Percentiles rank a stretch among this genome's conserved stretches.
phyloP scores from a whole-genome alignment of 2,888 invertebrate species.

The Tipula vernalis region DNA sequence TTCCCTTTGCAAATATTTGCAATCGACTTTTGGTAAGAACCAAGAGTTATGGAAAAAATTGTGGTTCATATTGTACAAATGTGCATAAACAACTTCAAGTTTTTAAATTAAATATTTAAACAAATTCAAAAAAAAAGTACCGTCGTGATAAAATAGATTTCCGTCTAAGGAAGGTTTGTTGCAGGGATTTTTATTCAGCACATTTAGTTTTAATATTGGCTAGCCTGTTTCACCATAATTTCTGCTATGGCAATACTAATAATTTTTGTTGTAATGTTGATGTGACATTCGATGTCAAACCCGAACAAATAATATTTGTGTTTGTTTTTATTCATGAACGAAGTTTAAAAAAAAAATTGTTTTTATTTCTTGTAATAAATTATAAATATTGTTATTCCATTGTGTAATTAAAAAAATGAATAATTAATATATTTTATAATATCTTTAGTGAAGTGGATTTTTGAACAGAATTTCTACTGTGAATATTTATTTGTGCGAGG shows the following conservation, averaged over 20 bases:
- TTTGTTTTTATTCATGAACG: not conserved
- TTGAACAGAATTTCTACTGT: not conserved
- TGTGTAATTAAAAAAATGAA: not conserved
- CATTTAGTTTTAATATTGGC: not conserved
- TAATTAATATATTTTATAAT: not conserved
- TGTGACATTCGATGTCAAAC: not conserved
- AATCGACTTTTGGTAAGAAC: too few relatives aligned
- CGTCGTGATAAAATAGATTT: too few relatives aligned
- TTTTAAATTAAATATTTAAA: too few relatives aligned
- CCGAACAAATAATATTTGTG: not conserved
- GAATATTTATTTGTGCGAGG: not conserved
- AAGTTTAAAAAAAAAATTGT: not conserved
- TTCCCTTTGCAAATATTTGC: too few relatives aligned
- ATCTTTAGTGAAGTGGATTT: not conserved
- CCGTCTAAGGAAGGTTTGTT: not conserved
- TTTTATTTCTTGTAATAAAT: not conserved
- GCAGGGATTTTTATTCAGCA: not conserved
- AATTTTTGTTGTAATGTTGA: not conserved
- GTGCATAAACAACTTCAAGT: too few relatives aligned
- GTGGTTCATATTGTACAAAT: too few relatives aligned
- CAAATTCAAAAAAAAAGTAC: too few relatives aligned
- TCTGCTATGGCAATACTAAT: not conserved
- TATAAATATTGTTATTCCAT: not conserved
- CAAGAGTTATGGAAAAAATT: too few relatives aligned
- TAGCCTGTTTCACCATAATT: not conserved